These are phyloP conservation scores for Apeira syringaria DNA, from an alignment of 2,888 invertebrate species.

Conservation along the genomic window DNA sequence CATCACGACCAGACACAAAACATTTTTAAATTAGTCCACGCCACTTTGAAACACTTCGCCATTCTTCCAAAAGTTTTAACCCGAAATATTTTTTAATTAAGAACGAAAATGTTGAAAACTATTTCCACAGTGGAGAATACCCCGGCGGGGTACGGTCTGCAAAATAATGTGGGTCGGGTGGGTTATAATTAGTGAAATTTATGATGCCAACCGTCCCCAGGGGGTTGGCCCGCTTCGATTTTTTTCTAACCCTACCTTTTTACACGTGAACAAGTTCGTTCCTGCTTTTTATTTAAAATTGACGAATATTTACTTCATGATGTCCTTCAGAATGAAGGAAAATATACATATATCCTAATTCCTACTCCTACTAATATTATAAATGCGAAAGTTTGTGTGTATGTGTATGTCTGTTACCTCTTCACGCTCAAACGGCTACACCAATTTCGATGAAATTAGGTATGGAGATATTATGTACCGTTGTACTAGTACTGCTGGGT, in stretches of 20 bases:
- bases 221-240: conserved; percentile 17
- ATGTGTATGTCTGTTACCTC: no score
- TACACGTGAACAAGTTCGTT: conserved; percentile 1
- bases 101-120: conserved; percentile 18
- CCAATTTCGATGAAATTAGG: no score
- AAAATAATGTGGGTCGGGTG: conserved; percentile 26
- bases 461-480: no score
- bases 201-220: conserved; percentile 41
- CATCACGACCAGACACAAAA: no score
- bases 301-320: no score
- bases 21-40: not conserved
- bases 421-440: no score
- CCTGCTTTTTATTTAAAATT: not conserved
- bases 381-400: no score
- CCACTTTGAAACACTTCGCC: conserved; percentile 3
- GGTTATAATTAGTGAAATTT: conserved; percentile 59
- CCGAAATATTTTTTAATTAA: conserved; percentile 29
- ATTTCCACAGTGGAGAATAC: conserved; percentile 14
- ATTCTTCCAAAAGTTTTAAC: conserved; percentile 3
- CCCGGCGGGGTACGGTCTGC: conserved; percentile 14
- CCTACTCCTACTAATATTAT: no score
- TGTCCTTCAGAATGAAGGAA: no score
- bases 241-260: conserved; percentile 21
- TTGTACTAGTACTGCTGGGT: no score
- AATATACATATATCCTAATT: no score